These are phyloP conservation scores for Zosterops borbonicus DNA, from an alignment of 2,113 vertebrate species.

Conservation along the genomic window DNA sequence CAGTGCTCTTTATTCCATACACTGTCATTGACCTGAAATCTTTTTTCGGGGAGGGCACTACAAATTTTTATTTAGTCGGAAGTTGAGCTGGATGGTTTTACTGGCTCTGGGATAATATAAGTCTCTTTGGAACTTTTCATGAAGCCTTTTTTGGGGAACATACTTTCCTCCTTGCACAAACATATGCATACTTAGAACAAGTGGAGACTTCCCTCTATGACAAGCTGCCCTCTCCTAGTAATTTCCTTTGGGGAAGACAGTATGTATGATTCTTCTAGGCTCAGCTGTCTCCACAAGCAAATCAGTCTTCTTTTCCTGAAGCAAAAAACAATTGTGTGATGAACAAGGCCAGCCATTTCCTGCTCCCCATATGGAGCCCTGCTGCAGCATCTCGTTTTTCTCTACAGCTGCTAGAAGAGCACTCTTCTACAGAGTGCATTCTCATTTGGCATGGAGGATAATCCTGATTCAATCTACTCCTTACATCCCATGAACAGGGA, in stretches of 20 bases:
- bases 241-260: neutral
- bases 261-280: neutral
- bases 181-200: neutral
- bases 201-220: neutral
- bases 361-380: neutral
- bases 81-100: neutral
- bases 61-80: neutral
- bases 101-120: neutral
- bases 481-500: neutral
- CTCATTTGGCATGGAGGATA: neutral
- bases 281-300: neutral
- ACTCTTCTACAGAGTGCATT: neutral
- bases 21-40: neutral
- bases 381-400: neutral
- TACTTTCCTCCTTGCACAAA: neutral
- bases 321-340: neutral
- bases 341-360: neutral
- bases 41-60: accelerated
- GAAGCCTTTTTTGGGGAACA: neutral
- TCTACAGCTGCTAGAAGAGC: neutral
- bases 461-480: neutral
- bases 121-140: neutral
- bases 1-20: neutral
- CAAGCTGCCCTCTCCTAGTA: neutral
- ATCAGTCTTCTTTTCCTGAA: neutral